Evolutionary conservation across 2,888 invertebrate genomes (phyloP).

Genomic region (Anoncus sp.): DNA sequence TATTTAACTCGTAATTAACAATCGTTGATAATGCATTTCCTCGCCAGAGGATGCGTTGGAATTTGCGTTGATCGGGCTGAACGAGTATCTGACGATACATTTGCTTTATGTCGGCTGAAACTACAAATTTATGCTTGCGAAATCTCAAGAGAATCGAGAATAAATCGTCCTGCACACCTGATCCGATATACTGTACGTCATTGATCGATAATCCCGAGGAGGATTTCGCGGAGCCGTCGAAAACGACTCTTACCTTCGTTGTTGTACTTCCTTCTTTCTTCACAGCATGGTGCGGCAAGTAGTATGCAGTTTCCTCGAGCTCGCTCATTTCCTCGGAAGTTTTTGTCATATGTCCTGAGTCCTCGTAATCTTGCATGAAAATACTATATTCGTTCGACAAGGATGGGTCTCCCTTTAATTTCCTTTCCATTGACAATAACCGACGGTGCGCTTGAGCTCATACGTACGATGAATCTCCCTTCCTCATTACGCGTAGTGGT

Average conservation of each 20-base stretch:
- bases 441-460: slow-evolving; percentile 13
- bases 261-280: slow-evolving; percentile 61
- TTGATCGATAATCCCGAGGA: slow-evolving; percentile 66
- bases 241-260: slow-evolving; percentile 65
- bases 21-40: slow-evolving; percentile 57
- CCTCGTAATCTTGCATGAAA: slow-evolving; percentile 40
- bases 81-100: slow-evolving; percentile 70
- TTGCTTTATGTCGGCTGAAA: slow-evolving; percentile 72
- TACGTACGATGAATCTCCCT: slow-evolving; percentile 3
- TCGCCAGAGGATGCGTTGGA: slow-evolving; percentile 57
- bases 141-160: slow-evolving; percentile 67
- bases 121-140: slow-evolving; percentile 64
- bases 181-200: slow-evolving; percentile 67
- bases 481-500: slow-evolving; percentile 2
- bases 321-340: neutral
- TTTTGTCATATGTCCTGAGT: slow-evolving; percentile 26
- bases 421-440: slow-evolving; percentile 16
- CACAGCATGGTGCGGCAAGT: slow-evolving; percentile 62
- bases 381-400: slow-evolving; percentile 7
- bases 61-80: slow-evolving; percentile 58
- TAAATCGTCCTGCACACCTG: slow-evolving; percentile 69
- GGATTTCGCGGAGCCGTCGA: slow-evolving; percentile 63
- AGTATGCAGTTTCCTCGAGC: slow-evolving; percentile 27
- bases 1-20: neutral
- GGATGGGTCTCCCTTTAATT: neutral